These are phyloP conservation scores for Python bivittatus DNA, from an alignment of 2,113 vertebrate species.

Conservation along the genomic window DNA sequence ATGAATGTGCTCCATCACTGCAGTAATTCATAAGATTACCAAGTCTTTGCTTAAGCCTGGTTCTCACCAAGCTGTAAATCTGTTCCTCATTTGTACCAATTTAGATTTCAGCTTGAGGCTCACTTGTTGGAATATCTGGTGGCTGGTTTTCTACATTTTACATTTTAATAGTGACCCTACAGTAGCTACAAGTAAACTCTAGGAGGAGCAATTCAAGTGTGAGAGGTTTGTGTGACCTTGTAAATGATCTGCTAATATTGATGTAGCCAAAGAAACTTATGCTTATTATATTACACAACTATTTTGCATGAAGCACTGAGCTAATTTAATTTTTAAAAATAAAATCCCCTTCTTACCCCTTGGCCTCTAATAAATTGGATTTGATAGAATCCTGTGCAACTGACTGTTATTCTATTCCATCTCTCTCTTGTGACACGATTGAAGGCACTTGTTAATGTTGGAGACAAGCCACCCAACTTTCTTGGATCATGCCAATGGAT, in stretches of 20 bases:
- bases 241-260: not conserved
- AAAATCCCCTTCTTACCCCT: not conserved
- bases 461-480: constrained; percentile 88
- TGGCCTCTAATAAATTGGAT: not conserved
- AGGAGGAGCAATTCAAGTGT: not conserved
- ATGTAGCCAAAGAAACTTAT: not conserved
- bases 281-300: not conserved
- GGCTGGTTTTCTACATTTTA: not conserved
- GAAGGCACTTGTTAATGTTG: constrained; percentile 90
- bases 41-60: not conserved
- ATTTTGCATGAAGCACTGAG: not conserved
- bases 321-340: not conserved
- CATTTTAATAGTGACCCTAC: not conserved
- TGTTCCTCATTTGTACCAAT: not conserved
- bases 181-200: not conserved
- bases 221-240: not conserved
- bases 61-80: not conserved
- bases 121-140: not conserved
- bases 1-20: not conserved
- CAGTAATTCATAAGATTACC: not conserved
- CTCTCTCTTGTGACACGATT: constrained; percentile 28
- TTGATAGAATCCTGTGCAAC: not conserved
- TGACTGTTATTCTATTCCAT: not conserved
- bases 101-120: not conserved
- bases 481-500: constrained; percentile 95